These are phyloP conservation scores for Cheirogaleus major DNA, from an alignment of 2,797 vertebrate genomes.

Conservation along the genomic window DNA sequence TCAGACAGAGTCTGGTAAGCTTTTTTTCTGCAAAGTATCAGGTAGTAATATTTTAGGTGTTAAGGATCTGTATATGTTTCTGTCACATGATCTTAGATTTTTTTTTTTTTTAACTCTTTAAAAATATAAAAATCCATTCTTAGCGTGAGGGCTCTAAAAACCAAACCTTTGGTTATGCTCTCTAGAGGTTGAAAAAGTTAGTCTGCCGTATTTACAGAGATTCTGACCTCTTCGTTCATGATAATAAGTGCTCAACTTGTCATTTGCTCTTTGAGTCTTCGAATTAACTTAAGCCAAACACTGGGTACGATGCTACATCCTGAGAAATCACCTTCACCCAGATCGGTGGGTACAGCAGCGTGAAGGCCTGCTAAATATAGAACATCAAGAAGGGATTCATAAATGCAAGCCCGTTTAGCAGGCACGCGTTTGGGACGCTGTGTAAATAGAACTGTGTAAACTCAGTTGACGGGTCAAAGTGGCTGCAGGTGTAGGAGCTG, in stretches of 20 bases:
- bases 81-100: constrained; percentile 10
- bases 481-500: neutral
- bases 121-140: constrained; percentile 1
- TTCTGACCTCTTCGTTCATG: neutral
- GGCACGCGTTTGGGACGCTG: neutral
- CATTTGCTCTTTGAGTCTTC: neutral
- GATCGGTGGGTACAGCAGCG: too few relatives aligned
- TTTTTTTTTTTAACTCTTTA: neutral
- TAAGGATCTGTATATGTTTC: neutral
- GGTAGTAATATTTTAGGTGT: neutral
- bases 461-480: neutral
- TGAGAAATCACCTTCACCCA: neutral
- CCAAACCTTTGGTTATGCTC: neutral
- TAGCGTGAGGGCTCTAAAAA: neutral
- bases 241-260: neutral
- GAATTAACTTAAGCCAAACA: neutral
- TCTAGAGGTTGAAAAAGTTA: neutral
- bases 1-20: neutral
- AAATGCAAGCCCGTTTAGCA: neutral
- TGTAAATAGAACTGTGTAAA: neutral
- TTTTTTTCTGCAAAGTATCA: constrained; percentile 6
- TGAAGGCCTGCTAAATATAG: neutral
- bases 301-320: neutral
- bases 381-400: neutral
- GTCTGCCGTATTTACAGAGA: neutral